Evolutionary conservation across 1,140 invertebrate genomes (phyloP).

Genomic region (Steinernema khuongi): DNA sequence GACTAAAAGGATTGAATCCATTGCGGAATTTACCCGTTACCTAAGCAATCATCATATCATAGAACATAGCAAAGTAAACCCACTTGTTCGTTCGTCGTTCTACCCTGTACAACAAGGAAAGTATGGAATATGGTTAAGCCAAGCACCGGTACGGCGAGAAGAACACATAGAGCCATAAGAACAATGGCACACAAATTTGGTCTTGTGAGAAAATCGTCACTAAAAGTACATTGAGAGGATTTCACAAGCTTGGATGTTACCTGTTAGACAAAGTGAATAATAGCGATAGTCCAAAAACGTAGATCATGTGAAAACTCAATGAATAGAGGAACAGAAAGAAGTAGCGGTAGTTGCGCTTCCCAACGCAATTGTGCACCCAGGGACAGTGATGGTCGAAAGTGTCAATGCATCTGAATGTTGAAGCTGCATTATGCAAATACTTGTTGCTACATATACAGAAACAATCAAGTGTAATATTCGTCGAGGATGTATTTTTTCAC

Average conservation of each 20-base stretch:
- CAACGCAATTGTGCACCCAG: conserved; percentile 99
- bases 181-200: conserved; percentile 67
- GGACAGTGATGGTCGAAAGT: conserved; percentile 99
- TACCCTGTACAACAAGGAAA: conserved; percentile 87
- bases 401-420: conserved; percentile 66
- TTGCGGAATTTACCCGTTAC: conserved; percentile 58
- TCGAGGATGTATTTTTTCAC: too few relatives aligned
- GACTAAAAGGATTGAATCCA: conserved; percentile 57
- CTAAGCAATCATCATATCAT: conserved; percentile 26
- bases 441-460: too few relatives aligned
- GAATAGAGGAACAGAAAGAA: conserved; percentile 97
- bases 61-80: neutral
- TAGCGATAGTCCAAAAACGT: conserved; percentile 84
- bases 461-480: too few relatives aligned
- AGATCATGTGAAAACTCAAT: conserved; percentile 90
- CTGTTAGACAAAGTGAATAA: conserved; percentile 65
- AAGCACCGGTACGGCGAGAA: conserved; percentile 90
- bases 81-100: conserved; percentile 98
- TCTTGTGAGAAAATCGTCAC: conserved; percentile 46
- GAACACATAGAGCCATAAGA: conserved; percentile 79
- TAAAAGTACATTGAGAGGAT: conserved; percentile 35
- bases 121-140: conserved; percentile 95
- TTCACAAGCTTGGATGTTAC: too few relatives aligned
- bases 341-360: conserved; percentile 92
- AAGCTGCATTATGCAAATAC: conserved; percentile 26